phyloP scores from a whole-genome alignment of 2,888 invertebrate species.

The Acanthococcus lagerstroemiae region DNA sequence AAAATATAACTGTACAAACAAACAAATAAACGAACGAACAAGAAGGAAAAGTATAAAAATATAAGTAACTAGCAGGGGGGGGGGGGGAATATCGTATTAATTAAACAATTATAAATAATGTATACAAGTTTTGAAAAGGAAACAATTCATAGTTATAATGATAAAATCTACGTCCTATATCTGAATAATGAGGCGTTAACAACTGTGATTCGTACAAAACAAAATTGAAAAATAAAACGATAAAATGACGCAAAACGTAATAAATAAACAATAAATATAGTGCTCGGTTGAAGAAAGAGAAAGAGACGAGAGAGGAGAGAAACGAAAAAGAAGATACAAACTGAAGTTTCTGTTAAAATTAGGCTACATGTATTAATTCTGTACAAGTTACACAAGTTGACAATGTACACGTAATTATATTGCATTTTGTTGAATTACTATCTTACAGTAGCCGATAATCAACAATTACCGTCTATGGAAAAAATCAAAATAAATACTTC shows the following conservation, averaged over 20 bases:
- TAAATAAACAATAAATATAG: too few species aligned
- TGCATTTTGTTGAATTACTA: neutral
- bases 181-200: neutral
- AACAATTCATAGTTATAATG: neutral
- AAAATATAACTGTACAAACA: conserved; percentile 13
- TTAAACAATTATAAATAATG: too few species aligned
- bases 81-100: too few species aligned
- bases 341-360: too few species aligned
- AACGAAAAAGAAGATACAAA: too few species aligned
- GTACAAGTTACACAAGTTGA: too few species aligned
- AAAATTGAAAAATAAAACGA: neutral
- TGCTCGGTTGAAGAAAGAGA: too few species aligned
- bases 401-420: neutral
- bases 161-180: neutral
- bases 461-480: neutral
- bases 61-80: neutral
- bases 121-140: too few species aligned
- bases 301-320: too few species aligned
- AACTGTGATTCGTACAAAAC: neutral
- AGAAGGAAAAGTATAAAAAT: neutral
- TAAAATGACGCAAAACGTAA: neutral
- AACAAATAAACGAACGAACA: too few species aligned
- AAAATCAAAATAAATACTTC: neutral
- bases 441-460: neutral
- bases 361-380: too few species aligned